Evolutionary conservation across 2,797 vertebrate species (phyloP).

Genomic region (Pangasius macronema): DNA sequence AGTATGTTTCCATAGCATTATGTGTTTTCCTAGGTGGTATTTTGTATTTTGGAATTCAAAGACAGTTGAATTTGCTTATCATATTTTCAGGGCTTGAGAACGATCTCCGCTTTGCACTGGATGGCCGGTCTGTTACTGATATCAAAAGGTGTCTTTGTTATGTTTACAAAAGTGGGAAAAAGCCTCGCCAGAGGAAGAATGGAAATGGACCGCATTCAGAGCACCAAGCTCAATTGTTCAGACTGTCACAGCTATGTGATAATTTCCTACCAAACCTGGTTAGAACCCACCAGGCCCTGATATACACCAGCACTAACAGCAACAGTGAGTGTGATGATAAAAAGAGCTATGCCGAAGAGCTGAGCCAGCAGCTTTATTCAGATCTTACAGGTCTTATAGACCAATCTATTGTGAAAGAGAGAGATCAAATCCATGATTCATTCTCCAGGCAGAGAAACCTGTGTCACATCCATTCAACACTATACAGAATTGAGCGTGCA

Average conservation of each 20-base stretch:
- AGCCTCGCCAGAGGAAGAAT: conserved; percentile 44
- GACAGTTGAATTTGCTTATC: conserved; percentile 21
- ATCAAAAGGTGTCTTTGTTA: conserved; percentile 74
- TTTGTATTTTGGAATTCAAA: neutral
- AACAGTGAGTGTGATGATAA: conserved; percentile 63
- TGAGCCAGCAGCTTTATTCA: conserved; percentile 73
- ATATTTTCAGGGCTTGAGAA: conserved; percentile 69
- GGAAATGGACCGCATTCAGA: conserved; percentile 12
- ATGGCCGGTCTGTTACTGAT: conserved; percentile 51
- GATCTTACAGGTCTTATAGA: conserved; percentile 71
- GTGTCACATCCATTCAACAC: conserved; percentile 61
- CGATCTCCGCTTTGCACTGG: conserved; percentile 74
- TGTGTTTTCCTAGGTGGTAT: neutral
- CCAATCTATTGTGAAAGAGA: neutral
- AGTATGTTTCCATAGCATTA: conserved; percentile 20
- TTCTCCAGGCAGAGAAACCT: conserved; percentile 68
- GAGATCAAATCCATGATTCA: conserved; percentile 17
- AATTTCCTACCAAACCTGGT: conserved; percentile 71
- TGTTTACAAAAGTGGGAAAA: conserved; percentile 69
- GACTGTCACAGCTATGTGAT: conserved; percentile 71
- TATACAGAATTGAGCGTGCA: conserved; percentile 67
- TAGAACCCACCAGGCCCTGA: conserved; percentile 62
- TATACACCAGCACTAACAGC: conserved; percentile 67
- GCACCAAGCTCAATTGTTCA: conserved; percentile 30
- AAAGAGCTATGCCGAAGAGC: conserved; percentile 65